Percentiles rank a stretch among this genome's conserved stretches.
Evolutionary conservation across 2,113 vertebrate genomes (phyloP).

Genomic region (Pseudopodoces humilis): DNA sequence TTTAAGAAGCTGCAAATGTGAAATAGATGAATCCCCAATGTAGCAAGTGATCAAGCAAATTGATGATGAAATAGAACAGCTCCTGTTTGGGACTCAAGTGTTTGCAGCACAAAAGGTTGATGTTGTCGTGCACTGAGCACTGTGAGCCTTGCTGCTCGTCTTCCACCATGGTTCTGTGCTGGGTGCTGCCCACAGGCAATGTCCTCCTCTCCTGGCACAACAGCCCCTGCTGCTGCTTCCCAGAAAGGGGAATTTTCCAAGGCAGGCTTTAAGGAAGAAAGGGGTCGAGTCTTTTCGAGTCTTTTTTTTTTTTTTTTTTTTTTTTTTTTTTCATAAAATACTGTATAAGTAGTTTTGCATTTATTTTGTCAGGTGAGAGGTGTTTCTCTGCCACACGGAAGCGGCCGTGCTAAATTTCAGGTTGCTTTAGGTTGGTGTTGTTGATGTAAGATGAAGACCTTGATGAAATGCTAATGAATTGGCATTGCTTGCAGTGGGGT

Average conservation of each 20-base stretch:
- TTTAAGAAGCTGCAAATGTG: neutral
- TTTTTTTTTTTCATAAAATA: neutral
- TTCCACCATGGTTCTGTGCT: neutral
- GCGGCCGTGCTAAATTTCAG: neutral
- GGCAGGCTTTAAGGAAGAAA: neutral
- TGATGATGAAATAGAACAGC: neutral
- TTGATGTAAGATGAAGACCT: neutral
- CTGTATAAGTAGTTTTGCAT: neutral
- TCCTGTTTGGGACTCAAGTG: neutral
- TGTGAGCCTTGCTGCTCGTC: neutral
- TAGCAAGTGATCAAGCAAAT: neutral
- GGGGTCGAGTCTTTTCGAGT: neutral
- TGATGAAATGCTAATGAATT: neutral
- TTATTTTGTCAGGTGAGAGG: neutral
- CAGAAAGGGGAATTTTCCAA: neutral
- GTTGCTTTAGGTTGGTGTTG: neutral
- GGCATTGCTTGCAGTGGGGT: neutral
- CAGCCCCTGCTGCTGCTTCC: neutral
- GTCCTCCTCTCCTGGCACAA: neutral
- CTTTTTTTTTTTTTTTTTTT: no score
- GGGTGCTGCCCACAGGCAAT: neutral
- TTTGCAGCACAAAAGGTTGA: neutral
- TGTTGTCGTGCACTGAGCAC: neutral
- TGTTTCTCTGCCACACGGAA: neutral
- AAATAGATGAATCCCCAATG: neutral